Evolutionary conservation across 2,797 vertebrate species (phyloP).

Genomic region (Cygnus olor): DNA sequence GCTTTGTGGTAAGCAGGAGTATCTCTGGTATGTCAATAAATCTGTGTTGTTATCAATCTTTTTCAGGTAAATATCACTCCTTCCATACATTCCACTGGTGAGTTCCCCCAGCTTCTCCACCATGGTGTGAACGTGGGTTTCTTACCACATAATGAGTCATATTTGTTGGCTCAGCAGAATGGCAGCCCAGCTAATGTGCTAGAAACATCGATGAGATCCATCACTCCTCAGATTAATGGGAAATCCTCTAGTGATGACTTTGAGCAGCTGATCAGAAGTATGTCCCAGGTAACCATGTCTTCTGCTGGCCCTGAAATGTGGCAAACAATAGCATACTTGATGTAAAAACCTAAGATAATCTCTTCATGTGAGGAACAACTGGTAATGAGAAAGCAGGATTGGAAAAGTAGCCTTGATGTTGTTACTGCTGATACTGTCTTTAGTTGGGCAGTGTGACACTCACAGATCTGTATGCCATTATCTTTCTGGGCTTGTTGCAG

Average conservation of each 20-base stretch:
- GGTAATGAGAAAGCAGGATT: neutral
- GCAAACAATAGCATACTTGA: neutral
- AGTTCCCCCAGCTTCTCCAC: conserved; percentile 70
- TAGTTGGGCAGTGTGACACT: neutral
- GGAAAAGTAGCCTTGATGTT: neutral
- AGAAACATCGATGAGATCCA: conserved; percentile 68
- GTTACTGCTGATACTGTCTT: neutral
- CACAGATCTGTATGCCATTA: neutral
- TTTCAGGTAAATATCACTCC: conserved; percentile 79
- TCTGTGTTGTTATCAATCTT: neutral
- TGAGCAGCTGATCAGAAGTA: conserved; percentile 87
- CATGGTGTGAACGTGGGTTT: conserved; percentile 59
- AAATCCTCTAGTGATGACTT: conserved; percentile 84
- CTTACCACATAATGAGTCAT: conserved; percentile 82
- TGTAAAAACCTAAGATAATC: neutral
- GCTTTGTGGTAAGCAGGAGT: neutral
- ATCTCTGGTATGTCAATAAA: neutral
- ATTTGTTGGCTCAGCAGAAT: conserved; percentile 81
- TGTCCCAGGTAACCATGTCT: conserved; percentile 88
- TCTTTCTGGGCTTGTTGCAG: neutral
- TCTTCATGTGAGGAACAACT: neutral
- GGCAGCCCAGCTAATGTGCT: conserved; percentile 77
- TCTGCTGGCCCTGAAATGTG: neutral
- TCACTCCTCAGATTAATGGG: conserved; percentile 78
- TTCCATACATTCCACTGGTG: conserved; percentile 51